A percentile compares a stretch with the other conserved stretches of the same genome.
Evolutionary conservation across 2,797 vertebrate genomes (phyloP).

Genomic region (Danio aesculapii): DNA sequence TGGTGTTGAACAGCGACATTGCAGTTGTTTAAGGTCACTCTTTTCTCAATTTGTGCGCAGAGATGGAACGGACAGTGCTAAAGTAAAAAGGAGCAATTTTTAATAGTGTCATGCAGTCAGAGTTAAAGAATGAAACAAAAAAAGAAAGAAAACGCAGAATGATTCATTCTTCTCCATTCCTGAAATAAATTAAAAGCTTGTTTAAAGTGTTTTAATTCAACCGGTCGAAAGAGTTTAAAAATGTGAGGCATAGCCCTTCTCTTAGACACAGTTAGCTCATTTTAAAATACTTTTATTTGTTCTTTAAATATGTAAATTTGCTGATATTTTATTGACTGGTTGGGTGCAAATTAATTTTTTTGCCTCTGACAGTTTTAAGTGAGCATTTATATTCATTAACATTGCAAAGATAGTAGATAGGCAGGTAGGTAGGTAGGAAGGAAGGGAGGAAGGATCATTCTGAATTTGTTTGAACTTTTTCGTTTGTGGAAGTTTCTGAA

Average conservation of each 20-base stretch:
- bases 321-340: neutral
- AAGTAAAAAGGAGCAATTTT: neutral
- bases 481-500: too few species aligned
- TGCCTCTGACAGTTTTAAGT: too few species aligned
- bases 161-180: neutral
- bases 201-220: neutral
- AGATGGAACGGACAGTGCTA: neutral
- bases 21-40: neutral
- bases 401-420: too few species aligned
- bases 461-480: too few species aligned
- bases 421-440: too few species aligned
- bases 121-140: conserved; percentile 19
- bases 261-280: conserved; percentile 64
- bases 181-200: neutral
- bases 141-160: neutral
- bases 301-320: neutral
- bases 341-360: too few species aligned
- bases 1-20: neutral
- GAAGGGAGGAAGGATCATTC: too few species aligned
- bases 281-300: too few species aligned
- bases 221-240: neutral
- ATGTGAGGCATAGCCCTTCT: conserved; percentile 78
- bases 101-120: conserved; percentile 3
- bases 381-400: too few species aligned
- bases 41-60: neutral